Base-by-base conservation (phyloP, 1,140 invertebrate genomes). In the Melitaea cinxia region DNA sequence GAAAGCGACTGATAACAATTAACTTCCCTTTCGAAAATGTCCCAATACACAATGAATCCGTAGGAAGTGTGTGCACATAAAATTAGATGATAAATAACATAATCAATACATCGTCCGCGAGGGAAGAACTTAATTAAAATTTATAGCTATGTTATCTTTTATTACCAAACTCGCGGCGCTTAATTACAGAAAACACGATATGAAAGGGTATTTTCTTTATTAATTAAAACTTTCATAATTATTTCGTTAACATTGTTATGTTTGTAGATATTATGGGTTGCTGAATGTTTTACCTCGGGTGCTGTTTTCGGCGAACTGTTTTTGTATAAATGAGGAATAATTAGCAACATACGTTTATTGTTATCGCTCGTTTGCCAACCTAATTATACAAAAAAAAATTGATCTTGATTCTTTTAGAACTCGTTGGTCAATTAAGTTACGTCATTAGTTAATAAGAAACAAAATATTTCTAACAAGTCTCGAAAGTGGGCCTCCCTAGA, bases 41-140 rank as follows among this genome's bases (percentile, higher is more conserved):
- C 6, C 37, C 23, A 39, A 45, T 42, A 14, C 47, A 33, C 2
- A 19, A 4, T 12, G 37, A 45, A 12, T 15, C 37, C 14, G 37
- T 45, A 28, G 21, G 1, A 14, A 56, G 15, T 56, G 39, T 57
- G 39, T 47, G 55, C 28, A 19, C 23, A 62, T 54, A 57, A 47
- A 45, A 57, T 62, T 53, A 28, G 21, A 21, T 42, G 42, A 62
- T 62, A 62, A 62, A 62, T 28, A 54, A 53, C 21, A 14, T 19
- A 54, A 62, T 62, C 59, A 62, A 62, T 62, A 62, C 30, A 21
- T 23, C 24, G 23, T 23, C 17, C 47, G 47, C 1, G 37, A 24
- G 26, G 55, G 14, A n/a, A 63, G 23, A 26, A 23, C 37, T 55
- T 63, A 63, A 63, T 63, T 63, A 63, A 54, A 63, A 30, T 63